Evolutionary conservation across 2,888 invertebrate genomes (phyloP), one percentile per base, ranked within the genome.

Genomic region (Ephialtes manifestator): DNA sequence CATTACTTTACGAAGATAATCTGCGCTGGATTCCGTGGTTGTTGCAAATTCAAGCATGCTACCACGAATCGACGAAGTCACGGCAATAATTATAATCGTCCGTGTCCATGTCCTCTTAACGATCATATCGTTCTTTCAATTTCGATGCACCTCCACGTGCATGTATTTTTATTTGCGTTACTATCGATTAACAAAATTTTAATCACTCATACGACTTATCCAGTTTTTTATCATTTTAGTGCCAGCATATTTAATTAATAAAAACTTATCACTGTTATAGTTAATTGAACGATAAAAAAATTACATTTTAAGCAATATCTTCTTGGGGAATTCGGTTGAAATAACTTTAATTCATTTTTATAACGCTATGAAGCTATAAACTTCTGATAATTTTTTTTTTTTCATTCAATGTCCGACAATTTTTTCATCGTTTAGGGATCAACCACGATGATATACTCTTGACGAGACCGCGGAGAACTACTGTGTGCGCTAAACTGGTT

Each of bases 1-100:
- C 89, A 92, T 92, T 8, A 87, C 92, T 72, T 91, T 91, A 10
- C 88, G 88, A 35, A 92, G 88, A 87, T 92, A 92, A 10, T 92
- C 90, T 11, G 87, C 89, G 68, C 92, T 92, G 10, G 92, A 89
- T 83, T 92, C 92, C 15, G 87, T 86, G 72, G 68, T 89, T 5
- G 82, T 78, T 31, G 74, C 10, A 18, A 60, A 80, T 46, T 53
- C 46, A 28, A 80, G 24, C 67, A 67, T 63, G 39, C 53, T 80
- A 39, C 51, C 55, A 39, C 76, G 72, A 11, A 65, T 80, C 83
- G 76, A 72, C 43, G 67, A 83, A 68, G 65, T 72, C 48, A 84
- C 75, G 68, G 86, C 71, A 35, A 86, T 77, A 13, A 77, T 74
- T 13, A 77, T 68, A 55, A 87, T 78, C 43, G 87, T 75, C 75